Percentiles rank a stretch among this genome's conserved stretches.
Evolutionary conservation across 2,888 invertebrate species (phyloP).

Genomic region (Augiades crinisus): DNA sequence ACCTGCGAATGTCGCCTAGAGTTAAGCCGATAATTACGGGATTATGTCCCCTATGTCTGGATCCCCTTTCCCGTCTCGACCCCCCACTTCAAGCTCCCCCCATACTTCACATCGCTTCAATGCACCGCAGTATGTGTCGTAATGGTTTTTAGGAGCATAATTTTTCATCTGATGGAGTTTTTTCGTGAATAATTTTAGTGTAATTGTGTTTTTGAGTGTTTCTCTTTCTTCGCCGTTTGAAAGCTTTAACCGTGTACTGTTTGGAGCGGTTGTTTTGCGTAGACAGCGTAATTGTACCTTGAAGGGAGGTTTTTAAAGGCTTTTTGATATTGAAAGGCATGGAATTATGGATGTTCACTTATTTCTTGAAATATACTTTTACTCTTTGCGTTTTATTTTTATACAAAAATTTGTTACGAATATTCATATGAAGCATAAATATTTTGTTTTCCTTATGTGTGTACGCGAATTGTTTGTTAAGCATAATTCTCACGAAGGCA

Average conservation of each 20-base stretch:
- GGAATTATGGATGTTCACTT: conserved; percentile 11
- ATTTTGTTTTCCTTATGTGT: too few relatives aligned
- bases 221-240: conserved; percentile 36
- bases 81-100: conserved; percentile 46
- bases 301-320: conserved; percentile 12
- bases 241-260: conserved; percentile 26
- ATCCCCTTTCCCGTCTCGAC: conserved; percentile 36
- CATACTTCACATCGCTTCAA: conserved; percentile 64
- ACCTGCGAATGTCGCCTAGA: conserved; percentile 76
- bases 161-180: conserved; percentile 65
- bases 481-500: too few relatives aligned
- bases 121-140: conserved; percentile 69
- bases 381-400: neutral
- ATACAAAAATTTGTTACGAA: too few relatives aligned
- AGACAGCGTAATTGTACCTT: conserved; percentile 22
- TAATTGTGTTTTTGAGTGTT: conserved; percentile 45
- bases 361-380: neutral
- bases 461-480: too few relatives aligned
- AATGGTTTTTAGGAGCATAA: conserved; percentile 73
- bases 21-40: conserved; percentile 80
- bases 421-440: too few relatives aligned
- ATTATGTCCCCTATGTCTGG: conserved; percentile 59
- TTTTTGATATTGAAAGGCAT: conserved; percentile 16
- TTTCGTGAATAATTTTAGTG: conserved; percentile 62
- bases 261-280: conserved; percentile 19